Percentiles rank a stretch among this genome's conserved stretches.
phyloP scores from a whole-genome alignment of 2,797 vertebrate genomes.

The Fistularia tabacaria region DNA sequence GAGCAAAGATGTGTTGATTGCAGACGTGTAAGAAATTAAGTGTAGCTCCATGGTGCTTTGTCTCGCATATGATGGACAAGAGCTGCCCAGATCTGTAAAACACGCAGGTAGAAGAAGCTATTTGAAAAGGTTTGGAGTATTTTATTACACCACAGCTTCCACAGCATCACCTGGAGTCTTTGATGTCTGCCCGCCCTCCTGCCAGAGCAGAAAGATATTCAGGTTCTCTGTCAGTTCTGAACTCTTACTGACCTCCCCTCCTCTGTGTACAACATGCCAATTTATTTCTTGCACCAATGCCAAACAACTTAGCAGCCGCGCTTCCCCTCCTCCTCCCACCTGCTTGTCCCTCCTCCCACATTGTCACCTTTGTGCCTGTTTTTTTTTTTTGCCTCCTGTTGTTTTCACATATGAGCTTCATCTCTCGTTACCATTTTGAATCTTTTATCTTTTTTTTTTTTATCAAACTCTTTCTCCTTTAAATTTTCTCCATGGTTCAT shows the following conservation, averaged over 20 bases:
- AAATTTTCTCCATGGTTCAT: slow-evolving; percentile 56
- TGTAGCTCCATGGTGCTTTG: no score
- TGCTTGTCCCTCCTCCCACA: slow-evolving; percentile 22
- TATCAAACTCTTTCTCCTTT: slow-evolving; percentile 44
- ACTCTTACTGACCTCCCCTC: slow-evolving; percentile 55
- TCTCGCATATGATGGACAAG: not conserved
- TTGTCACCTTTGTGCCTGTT: slow-evolving; percentile 10
- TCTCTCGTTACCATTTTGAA: no score
- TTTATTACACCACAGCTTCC: slow-evolving; percentile 3
- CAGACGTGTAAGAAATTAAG: no score
- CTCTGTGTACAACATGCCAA: slow-evolving; percentile 33
- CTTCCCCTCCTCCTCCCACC: slow-evolving; percentile 5
- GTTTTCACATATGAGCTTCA: not conserved
- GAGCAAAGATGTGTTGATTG: no score
- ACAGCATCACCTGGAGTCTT: slow-evolving; percentile 23
- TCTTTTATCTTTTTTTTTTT: no score
- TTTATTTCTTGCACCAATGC: slow-evolving; percentile 42
- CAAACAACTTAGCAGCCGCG: slow-evolving; percentile 25
- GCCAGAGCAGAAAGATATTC: slow-evolving; percentile 29
- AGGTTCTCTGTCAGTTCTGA: slow-evolving; percentile 43
- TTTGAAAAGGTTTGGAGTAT: not conserved
- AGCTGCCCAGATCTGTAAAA: slow-evolving; percentile 1
- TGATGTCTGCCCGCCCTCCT: slow-evolving; percentile 27
- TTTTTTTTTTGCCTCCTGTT: slow-evolving; percentile 15
- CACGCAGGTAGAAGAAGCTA: not conserved